phyloP scores from a whole-genome alignment of 2,888 invertebrate species.

The Danaus chrysippus region DNA sequence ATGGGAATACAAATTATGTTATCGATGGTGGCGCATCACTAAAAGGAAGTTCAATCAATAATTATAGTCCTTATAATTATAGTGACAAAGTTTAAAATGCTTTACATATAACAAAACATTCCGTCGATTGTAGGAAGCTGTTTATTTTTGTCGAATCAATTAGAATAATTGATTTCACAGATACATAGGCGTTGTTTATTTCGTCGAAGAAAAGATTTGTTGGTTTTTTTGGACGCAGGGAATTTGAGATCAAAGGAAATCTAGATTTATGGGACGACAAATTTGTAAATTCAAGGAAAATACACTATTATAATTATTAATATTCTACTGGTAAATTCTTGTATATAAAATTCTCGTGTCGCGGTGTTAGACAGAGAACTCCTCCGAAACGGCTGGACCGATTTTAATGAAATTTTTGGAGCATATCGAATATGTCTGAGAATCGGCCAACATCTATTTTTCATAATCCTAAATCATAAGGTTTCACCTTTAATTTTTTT shows the following conservation, averaged over 20 bases:
- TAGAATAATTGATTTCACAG: slow-evolving; percentile 75
- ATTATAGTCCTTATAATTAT: background rate
- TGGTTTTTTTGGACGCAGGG: background rate
- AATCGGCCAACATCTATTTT: too few relatives aligned
- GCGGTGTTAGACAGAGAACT: too few relatives aligned
- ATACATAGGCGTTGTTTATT: slow-evolving; percentile 42
- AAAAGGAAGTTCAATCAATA: slow-evolving; percentile 40
- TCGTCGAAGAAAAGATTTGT: background rate
- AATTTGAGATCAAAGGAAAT: background rate
- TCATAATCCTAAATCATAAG: too few relatives aligned
- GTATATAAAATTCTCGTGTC: too few relatives aligned
- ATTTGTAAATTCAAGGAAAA: too few relatives aligned
- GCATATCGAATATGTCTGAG: too few relatives aligned
- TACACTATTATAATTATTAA: too few relatives aligned
- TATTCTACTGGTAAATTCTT: too few relatives aligned
- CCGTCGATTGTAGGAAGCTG: slow-evolving; percentile 66
- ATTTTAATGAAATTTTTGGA: too few relatives aligned
- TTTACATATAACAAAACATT: background rate
- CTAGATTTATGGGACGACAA: background rate
- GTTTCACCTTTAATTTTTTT: too few relatives aligned
- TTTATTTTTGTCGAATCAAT: slow-evolving; percentile 73
- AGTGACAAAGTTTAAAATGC: slow-evolving; percentile 16
- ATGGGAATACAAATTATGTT: slow-evolving; percentile 1
- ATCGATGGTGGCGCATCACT: slow-evolving; percentile 42
- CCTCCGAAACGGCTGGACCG: too few relatives aligned